Conservation (phyloP, 2,888 invertebrate species). For the Plagiodera versicolora region DNA sequence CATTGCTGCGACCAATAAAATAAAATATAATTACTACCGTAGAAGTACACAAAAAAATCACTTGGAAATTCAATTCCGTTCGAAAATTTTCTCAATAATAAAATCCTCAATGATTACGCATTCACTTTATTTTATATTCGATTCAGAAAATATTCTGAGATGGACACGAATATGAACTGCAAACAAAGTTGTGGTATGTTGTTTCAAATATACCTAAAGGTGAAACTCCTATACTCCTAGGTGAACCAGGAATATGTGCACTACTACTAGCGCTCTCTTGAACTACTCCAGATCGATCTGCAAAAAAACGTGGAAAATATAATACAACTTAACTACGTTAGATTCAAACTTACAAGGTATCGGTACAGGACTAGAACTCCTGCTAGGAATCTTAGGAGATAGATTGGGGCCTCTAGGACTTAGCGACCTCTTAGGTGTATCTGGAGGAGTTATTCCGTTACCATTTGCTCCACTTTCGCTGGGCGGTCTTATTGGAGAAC, state of each 20-base stretch:
- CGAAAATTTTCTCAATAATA: too few species aligned
- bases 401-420: conserved; percentile 57
- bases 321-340: background rate
- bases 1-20: too few species aligned
- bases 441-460: conserved; percentile 72
- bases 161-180: background rate
- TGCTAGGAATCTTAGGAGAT: conserved; percentile 58
- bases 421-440: conserved; percentile 63
- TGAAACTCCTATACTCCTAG: conserved; percentile 60
- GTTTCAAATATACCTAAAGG: conserved; percentile 61
- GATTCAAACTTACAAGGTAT: conserved; percentile 58
- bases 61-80: too few species aligned
- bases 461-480: conserved; percentile 68
- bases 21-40: too few species aligned
- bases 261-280: conserved; percentile 60
- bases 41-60: too few species aligned
- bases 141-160: too few species aligned
- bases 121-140: too few species aligned
- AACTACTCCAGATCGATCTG: conserved; percentile 29
- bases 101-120: too few species aligned
- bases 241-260: conserved; percentile 59
- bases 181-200: background rate
- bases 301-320: conserved; percentile 8
- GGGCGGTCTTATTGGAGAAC: conserved; percentile 55
- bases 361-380: conserved; percentile 64